A percentile compares a stretch with the other conserved stretches of the same genome.
These are phyloP conservation scores for Drosophila mauritiana DNA, from an alignment of 1,140 invertebrate genomes.

Conservation along the genomic window DNA sequence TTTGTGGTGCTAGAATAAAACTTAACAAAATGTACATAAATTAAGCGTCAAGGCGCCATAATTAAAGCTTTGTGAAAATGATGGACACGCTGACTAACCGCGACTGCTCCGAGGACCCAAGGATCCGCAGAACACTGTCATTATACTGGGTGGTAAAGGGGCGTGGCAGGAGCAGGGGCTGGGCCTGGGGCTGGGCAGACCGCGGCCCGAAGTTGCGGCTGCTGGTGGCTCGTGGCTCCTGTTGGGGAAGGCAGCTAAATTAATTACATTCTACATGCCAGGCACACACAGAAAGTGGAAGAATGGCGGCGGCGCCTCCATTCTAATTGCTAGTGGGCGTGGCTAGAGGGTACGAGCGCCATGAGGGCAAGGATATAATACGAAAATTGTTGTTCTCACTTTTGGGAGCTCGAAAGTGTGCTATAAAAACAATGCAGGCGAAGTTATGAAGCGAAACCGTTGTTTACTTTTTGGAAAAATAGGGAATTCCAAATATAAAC, in stretches of 20 bases:
- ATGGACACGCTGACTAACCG: constrained; percentile 68
- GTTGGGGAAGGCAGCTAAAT: constrained; percentile 62
- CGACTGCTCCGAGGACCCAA: constrained; percentile 36
- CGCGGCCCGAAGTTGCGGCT: constrained; percentile 38
- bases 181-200: background rate
- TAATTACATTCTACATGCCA: constrained; percentile 81
- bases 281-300: constrained; percentile 42
- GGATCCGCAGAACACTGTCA: constrained; percentile 37
- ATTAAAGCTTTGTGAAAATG: constrained; percentile 74
- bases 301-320: background rate
- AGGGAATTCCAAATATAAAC: no score
- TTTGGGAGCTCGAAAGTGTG: background rate
- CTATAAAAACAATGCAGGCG: background rate
- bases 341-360: constrained; percentile 20
- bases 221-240: constrained; percentile 37
- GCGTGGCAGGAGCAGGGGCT: background rate
- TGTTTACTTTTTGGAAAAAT: background rate
- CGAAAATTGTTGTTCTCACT: background rate
- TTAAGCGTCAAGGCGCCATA: constrained; percentile 73
- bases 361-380: constrained; percentile 5
- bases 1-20: constrained; percentile 75
- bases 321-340: constrained; percentile 41
- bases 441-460: background rate
- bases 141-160: constrained; percentile 3
- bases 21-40: constrained; percentile 81